These are phyloP conservation scores for Sterrhoptilus dennistouni DNA, from an alignment of 2,113 vertebrate species.

Conservation along the genomic window DNA sequence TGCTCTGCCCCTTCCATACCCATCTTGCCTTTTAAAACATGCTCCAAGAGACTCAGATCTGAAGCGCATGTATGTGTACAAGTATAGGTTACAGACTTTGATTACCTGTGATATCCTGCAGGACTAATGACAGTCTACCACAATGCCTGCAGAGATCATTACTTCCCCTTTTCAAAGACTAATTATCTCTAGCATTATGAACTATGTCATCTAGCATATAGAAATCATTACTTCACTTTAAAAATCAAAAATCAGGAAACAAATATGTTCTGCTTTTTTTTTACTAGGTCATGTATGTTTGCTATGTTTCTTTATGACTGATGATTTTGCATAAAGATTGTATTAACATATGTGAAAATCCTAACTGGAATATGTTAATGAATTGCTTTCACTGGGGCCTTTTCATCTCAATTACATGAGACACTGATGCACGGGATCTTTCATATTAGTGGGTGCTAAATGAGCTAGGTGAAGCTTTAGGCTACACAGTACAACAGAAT, in stretches of 20 bases:
- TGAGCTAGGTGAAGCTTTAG: background rate
- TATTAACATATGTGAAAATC: constrained; percentile 13
- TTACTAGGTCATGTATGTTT: background rate
- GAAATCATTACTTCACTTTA: background rate
- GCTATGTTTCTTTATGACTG: background rate
- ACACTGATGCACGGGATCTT: background rate
- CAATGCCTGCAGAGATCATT: background rate
- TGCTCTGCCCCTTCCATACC: background rate
- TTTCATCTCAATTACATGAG: constrained; percentile 17
- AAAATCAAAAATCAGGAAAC: background rate
- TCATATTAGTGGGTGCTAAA: background rate
- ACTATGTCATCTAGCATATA: background rate
- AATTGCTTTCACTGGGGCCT: background rate
- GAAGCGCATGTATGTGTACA: background rate
- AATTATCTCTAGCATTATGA: background rate
- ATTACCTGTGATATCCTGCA: background rate
- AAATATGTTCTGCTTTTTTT: background rate
- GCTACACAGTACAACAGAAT: background rate
- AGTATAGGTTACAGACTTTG: background rate
- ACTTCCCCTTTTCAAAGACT: background rate
- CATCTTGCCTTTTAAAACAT: background rate
- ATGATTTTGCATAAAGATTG: background rate
- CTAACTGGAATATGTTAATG: background rate
- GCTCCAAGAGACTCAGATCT: background rate
- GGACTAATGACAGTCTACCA: background rate